Conservation (phyloP, 2,888 invertebrate species). For the Eupithecia subfuscata region DNA sequence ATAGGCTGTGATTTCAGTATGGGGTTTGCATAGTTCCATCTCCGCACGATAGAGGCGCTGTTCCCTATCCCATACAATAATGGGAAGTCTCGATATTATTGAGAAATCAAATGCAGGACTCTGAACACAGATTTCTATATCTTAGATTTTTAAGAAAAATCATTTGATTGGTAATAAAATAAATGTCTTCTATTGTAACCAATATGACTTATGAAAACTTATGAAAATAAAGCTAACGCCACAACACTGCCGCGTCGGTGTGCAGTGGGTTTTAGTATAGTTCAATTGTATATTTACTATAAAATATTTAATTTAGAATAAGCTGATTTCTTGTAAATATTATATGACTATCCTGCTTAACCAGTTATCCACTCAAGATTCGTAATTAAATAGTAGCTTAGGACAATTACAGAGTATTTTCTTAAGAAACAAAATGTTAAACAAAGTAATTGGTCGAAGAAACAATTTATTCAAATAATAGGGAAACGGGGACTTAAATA, state of each 20-base stretch:
- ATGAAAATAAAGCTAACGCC: slow-evolving; percentile 7
- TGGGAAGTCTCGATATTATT: too few species aligned
- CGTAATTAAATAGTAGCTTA: background rate
- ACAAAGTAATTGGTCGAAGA: background rate
- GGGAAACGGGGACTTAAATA: background rate
- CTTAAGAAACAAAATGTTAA: slow-evolving; percentile 3
- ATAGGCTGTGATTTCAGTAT: too few species aligned
- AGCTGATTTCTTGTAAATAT: background rate
- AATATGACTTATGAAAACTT: slow-evolving; percentile 20
- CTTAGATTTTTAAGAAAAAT: background rate
- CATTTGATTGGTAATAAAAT: background rate
- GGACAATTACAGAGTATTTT: background rate
- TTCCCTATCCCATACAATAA: too few species aligned
- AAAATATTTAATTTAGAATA: background rate
- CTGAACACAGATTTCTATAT: background rate
- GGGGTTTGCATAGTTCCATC: too few species aligned
- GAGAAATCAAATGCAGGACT: too few species aligned
- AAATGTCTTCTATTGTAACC: background rate
- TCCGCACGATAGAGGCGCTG: too few species aligned
- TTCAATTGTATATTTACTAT: slow-evolving; percentile 3
- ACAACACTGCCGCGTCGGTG: background rate
- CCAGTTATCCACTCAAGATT: background rate
- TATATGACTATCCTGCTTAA: background rate
- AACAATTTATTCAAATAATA: background rate
- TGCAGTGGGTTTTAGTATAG: background rate